Base-by-base conservation (phyloP, 2,797 vertebrate genomes). In the Etheostoma nigrum region DNA sequence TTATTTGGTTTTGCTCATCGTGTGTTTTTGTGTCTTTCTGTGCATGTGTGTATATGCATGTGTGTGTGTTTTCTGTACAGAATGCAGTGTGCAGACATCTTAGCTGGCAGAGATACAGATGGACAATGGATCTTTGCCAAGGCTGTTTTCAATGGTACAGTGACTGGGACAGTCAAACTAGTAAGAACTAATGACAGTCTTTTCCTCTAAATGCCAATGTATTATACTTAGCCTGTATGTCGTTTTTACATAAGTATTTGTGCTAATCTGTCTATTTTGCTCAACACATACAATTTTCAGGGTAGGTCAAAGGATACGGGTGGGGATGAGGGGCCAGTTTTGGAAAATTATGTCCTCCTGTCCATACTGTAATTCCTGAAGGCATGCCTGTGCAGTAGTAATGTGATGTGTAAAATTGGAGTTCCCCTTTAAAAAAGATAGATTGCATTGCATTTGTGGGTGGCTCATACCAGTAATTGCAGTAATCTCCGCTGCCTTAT, bases 81-180 rank as follows among this genome's bases (percentile, higher is more conserved):
- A 84, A 89, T 95, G 87, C 91, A 84, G 59, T 96, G 96, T 86
- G 79, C 93, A 4, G 53, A 93, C 84, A 80, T 96, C 59, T 47
- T 18, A 44, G 82, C 91, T 36, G 84, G 87, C 0, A 86, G 48
- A 49, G 33, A 75, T 7, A 6, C 80, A 67, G 93, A 89, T 25
- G 94, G 92, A 54, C 87, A 92, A 14, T 90, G 85, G 92, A 81
- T 87, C 16, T 57, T 42, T 16, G 95, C 94, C 6, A 89, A 82
- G 62, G 95, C 92, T 30, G 76, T 60, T 42, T 96, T 96, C 75
- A 91, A 14, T 3, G 78, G 82, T 19, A 2, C 12, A 40, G 84
- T 96, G 40, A 90, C 0, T 5, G 96, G 96, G 55, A 94, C 86
- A 9, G 81, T 96, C 42, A 87, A 12, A 19, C 54, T 96, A 94